phyloP scores from a whole-genome alignment of 1,140 invertebrate species.

The Diabrotica virgifera region DNA sequence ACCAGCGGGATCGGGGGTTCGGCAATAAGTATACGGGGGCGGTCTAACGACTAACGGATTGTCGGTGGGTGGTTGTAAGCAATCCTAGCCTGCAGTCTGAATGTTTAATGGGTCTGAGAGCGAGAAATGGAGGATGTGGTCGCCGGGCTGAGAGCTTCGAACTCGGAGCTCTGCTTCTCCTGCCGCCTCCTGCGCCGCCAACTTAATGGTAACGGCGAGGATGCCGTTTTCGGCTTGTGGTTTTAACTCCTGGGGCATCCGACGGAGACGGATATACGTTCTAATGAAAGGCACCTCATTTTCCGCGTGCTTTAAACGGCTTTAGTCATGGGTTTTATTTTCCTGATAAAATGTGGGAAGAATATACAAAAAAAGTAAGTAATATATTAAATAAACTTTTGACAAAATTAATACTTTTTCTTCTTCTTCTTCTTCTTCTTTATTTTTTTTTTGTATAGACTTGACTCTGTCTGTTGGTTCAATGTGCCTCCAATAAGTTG shows the following conservation, averaged over 20 bases:
- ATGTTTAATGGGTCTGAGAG: slow-evolving; percentile 46
- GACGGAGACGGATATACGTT: too few relatives aligned
- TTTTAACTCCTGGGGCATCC: slow-evolving; percentile 36
- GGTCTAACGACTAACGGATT: not conserved
- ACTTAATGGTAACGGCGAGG: slow-evolving; percentile 24
- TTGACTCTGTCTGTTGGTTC: too few relatives aligned
- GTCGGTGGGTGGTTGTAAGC: slow-evolving; percentile 13
- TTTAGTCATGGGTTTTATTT: too few relatives aligned
- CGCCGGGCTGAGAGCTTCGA: slow-evolving; percentile 12
- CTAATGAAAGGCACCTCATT: too few relatives aligned
- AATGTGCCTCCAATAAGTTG: too few relatives aligned
- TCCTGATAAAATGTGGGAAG: too few relatives aligned
- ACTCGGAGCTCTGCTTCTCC: not conserved
- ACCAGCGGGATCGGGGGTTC: not conserved
- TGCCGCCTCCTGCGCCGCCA: slow-evolving; percentile 5
- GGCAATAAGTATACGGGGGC: slow-evolving; percentile 6
- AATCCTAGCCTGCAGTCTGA: slow-evolving; percentile 43
- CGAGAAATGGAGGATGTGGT: slow-evolving; percentile 42
- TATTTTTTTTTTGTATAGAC: too few relatives aligned
- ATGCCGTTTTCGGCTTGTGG: slow-evolving; percentile 39
- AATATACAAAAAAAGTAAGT: too few relatives aligned
- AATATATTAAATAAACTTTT: too few relatives aligned
- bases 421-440: too few relatives aligned
- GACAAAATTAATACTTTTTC: too few relatives aligned
- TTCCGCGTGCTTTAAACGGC: too few relatives aligned